Evolutionary conservation across 2,797 vertebrate genomes (phyloP), one percentile per base, ranked within the genome.

Genomic region (Oryzias dopingdopingensis): DNA sequence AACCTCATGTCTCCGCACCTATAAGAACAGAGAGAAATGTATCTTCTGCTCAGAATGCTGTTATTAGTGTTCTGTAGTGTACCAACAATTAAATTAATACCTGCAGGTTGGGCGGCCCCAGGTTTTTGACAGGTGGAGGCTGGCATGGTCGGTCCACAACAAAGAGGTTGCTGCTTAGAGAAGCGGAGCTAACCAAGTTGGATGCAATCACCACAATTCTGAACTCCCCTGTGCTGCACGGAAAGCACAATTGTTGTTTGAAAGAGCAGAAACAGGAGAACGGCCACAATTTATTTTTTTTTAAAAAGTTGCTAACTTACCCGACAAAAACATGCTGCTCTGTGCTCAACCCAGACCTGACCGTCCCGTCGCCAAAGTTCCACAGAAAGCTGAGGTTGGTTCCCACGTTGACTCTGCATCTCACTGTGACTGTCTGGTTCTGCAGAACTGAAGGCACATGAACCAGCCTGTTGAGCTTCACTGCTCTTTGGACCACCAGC

Each of bases 121-220:
- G 90, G 78, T 91, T 93, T 86, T 93, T 93, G 29, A 94, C 91
- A 0, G 89, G 85, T 14, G 94, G 94, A 42, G 94, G 94, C 32
- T 86, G 87, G 80, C 94, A 95, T 8, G 84, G 85, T 17, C 76
- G 57, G 6, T 55, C 67, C 52, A 93, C 88, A 0, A 94, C 79
- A 64, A 96, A 95, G 32, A 95, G 74, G 56, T 77, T 82, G 47
- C 89, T 88, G 37, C 61, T 89, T 7, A 95, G 74, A 48, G 80
- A 83, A 13, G 87, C 81, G 1, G 88, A 80, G 69, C 93, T 95
- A 67, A 95, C 72, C 45, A 88, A 61, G 50, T 96, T 95, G 46
- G 76, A 93, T 29, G 81, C 82, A 0, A 37, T 83, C 29, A 94
- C 92, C 6, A 83, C 62, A 4, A 94, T 73, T 7, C 56, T 84